Base-by-base conservation (phyloP, 1,140 invertebrate genomes). In the Drosophila pectinifera region DNA sequence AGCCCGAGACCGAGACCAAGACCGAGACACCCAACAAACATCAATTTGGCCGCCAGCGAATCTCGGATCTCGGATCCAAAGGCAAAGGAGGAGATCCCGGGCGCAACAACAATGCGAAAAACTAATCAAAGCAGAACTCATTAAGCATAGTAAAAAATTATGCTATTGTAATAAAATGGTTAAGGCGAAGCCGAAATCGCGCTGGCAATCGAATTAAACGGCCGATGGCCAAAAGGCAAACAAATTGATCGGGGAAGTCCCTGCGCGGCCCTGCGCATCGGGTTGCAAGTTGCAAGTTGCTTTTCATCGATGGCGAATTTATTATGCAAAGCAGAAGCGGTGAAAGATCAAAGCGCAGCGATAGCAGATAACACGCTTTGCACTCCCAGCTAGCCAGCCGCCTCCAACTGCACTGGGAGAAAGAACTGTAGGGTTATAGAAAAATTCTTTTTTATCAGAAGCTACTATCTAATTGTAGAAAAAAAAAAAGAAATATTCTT, bases 321-420 rank as follows among this genome's bases (percentile, higher is more conserved):
- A 89, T 89, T 89, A 89, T 90, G 84, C 84, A 89, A 89, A 89
- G 84, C 84, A 89, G 84, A 89, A 89, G 84, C 84, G 84, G 84
- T 89, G 82, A 89, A 89, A 89, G 84, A 89, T 89, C 84, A 89
- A 89, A 89, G 84, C 84, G 80, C 61, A 78, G 76, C 85, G 84
- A 88, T 88, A 86, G 83, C 84, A 86, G 83, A 86, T 86, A 86
- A 86, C 84, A 88, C 80, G 80, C 73, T 74, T 51, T 38, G 59
- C 28, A 45, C 45, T 48, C 51, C 68, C 36, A 36, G 42, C 41
- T 69, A 20, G 34, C 42, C 67, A 34, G 48, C 48, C 48, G 20
- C 49, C 24, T 24, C 34, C 6, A 10, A 55, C 14, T 68, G 42
- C 64, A 68, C 59, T 43, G 5, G 1, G 14, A 36, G 14, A 41